Conservation (phyloP, 2,113 vertebrate genomes). For the Perca schrenkii region DNA sequence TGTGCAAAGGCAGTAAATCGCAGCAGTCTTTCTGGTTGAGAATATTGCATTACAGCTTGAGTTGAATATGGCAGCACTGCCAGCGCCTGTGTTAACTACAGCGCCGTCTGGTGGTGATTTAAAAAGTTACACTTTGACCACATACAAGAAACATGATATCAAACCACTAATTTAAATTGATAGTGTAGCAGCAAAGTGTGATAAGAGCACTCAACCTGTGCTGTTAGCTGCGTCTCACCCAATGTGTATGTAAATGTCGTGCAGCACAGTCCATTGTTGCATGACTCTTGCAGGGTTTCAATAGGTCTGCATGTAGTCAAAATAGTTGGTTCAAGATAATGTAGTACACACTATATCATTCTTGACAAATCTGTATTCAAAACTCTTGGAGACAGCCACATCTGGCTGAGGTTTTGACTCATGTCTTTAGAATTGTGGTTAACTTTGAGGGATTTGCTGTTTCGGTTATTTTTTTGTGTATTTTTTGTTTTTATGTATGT, state of each 20-base stretch:
- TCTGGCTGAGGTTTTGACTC: no score
- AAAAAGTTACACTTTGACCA: neutral
- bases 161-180: no score
- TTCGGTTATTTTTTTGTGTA: no score
- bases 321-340: neutral
- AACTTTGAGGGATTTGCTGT: no score
- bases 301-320: neutral
- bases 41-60: neutral
- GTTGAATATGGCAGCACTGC: neutral
- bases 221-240: neutral
- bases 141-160: neutral
- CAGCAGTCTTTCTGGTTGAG: no score
- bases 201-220: neutral
- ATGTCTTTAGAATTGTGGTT: no score
- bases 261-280: no score
- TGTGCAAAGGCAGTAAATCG: no score
- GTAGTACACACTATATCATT: neutral
- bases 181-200: neutral
- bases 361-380: neutral
- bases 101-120: conserved; percentile 27
- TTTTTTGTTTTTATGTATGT: no score
- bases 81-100: neutral
- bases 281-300: neutral
- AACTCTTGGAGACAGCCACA: no score
- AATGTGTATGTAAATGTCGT: neutral